phyloP scores from a whole-genome alignment of 2,113 vertebrate genomes.

The Helogale parvula region DNA sequence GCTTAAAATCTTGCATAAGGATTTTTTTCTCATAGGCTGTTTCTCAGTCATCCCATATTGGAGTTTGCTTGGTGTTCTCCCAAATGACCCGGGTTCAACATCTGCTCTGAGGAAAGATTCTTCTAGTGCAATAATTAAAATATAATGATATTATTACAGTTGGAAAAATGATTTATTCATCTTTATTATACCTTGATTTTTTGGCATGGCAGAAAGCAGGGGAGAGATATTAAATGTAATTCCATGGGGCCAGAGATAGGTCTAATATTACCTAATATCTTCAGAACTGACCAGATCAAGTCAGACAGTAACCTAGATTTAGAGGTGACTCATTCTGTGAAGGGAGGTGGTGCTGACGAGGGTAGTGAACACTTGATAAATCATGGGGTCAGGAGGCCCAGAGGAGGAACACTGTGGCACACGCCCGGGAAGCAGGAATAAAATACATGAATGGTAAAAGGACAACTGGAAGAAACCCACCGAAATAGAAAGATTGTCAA shows the following conservation, averaged over 20 bases:
- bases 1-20: slow-evolving; percentile 10
- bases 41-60: slow-evolving; percentile 36
- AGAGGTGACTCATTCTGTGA: slow-evolving; percentile 49
- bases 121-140: slow-evolving; percentile 79
- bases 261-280: slow-evolving; percentile 78
- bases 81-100: slow-evolving; percentile 77
- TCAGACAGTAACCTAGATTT: slow-evolving; percentile 73
- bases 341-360: background rate
- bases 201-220: slow-evolving; percentile 71
- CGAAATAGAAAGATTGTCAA: slow-evolving; percentile 36
- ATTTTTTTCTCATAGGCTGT: slow-evolving; percentile 39
- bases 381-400: slow-evolving; percentile 53
- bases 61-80: slow-evolving; percentile 70
- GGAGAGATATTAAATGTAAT: slow-evolving; percentile 78
- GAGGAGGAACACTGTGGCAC: background rate
- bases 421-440: slow-evolving; percentile 40
- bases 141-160: slow-evolving; percentile 80
- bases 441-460: slow-evolving; percentile 2
- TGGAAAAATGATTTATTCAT: slow-evolving; percentile 81
- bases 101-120: slow-evolving; percentile 76
- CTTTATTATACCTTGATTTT: slow-evolving; percentile 77
- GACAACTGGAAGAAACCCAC: background rate
- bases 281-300: slow-evolving; percentile 76
- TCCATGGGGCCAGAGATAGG: slow-evolving; percentile 59
- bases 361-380: slow-evolving; percentile 28